phyloP scores from a whole-genome alignment of 2,113 vertebrate species.

The Stegostoma tigrinum region DNA sequence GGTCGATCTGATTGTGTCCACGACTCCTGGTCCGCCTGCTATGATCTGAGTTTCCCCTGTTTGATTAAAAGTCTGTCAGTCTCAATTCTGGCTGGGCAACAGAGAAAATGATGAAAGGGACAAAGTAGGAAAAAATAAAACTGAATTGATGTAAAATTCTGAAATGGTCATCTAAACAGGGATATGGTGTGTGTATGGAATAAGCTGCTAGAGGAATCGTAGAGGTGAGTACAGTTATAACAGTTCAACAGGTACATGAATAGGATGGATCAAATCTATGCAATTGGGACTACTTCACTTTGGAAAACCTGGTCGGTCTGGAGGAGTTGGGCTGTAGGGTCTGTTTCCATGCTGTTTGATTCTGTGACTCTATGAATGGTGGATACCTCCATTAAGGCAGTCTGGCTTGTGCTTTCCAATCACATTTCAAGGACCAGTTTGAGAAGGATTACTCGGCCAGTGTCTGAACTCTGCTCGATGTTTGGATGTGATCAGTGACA shows the following conservation, averaged over 20 bases:
- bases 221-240: no score
- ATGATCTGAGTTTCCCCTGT: not conserved
- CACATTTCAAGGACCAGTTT: not conserved
- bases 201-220: no score
- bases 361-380: no score
- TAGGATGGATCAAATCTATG: no score
- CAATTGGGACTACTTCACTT: no score
- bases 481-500: not conserved
- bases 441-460: not conserved
- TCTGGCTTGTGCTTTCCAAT: not conserved
- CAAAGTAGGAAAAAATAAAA: not conserved
- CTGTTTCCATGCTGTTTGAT: no score
- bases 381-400: not conserved
- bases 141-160: not conserved
- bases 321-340: no score
- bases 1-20: no score
- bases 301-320: no score
- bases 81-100: not conserved
- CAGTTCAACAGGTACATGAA: no score
- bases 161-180: not conserved
- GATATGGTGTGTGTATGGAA: no score
- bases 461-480: not conserved
- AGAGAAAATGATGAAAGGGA: not conserved
- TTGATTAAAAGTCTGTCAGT: not conserved
- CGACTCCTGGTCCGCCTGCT: not conserved